Conservation (phyloP, 2,888 invertebrate genomes). For the Doris montereyensis region DNA sequence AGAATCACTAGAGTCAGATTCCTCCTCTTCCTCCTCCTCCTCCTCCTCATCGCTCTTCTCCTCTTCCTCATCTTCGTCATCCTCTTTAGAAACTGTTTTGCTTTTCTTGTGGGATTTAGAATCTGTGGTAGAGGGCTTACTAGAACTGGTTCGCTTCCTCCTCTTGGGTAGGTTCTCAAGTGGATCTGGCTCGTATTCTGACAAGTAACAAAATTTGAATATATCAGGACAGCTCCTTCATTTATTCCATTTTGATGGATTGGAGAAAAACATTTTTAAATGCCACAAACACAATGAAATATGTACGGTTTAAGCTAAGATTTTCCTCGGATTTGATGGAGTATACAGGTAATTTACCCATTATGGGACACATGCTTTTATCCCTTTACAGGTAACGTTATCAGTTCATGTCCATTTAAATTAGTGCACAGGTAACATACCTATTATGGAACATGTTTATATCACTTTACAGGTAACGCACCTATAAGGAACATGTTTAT, state of each 20-base stretch:
- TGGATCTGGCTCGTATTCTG: conserved; percentile 89
- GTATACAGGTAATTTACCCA: too few species aligned
- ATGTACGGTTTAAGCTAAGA: too few species aligned
- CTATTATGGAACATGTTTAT: neutral
- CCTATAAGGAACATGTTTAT: too few species aligned
- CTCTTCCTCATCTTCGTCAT: conserved; percentile 35
- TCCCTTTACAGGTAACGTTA: too few species aligned
- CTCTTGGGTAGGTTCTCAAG: conserved; percentile 80
- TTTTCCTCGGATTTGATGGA: too few species aligned
- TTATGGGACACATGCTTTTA: too few species aligned
- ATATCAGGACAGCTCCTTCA: too few species aligned
- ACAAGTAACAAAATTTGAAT: too few species aligned
- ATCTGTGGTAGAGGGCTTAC: conserved; percentile 13
- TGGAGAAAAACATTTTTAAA: too few species aligned
- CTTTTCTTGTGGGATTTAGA: neutral
- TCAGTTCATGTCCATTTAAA: neutral
- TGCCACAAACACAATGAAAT: too few species aligned
- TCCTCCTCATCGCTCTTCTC: conserved; percentile 34
- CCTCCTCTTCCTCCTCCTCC: conserved; percentile 10
- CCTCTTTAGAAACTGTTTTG: conserved; percentile 8
- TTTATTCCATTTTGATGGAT: too few species aligned
- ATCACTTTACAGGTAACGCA: too few species aligned
- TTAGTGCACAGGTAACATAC: neutral
- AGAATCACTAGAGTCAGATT: conserved; percentile 22
- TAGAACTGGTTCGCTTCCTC: conserved; percentile 69